phyloP scores from a whole-genome alignment of 1,140 invertebrate genomes.

The Scaptomyza hsui region DNA sequence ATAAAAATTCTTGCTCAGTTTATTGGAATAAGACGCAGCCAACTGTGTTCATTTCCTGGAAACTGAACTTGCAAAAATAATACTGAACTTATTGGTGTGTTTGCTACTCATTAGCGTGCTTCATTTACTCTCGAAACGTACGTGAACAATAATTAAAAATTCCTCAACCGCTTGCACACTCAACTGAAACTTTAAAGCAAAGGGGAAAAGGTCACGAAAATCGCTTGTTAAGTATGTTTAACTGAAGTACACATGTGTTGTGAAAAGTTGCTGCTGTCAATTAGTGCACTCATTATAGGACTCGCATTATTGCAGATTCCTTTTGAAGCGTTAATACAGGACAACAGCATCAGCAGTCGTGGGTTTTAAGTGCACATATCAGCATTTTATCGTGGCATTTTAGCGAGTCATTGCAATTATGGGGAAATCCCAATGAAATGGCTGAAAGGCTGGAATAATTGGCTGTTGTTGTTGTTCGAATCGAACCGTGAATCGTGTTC shows the following conservation, averaged over 20 bases:
- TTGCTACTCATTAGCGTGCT: no score
- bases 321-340: background rate
- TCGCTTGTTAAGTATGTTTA: no score
- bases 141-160: background rate
- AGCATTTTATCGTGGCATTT: background rate
- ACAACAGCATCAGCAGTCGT: background rate
- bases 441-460: slow-evolving; percentile 1
- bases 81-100: no score
- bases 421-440: background rate
- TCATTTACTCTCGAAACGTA: background rate
- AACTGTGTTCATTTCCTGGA: background rate
- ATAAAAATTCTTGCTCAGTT: no score
- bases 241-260: no score
- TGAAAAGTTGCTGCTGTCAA: no score
- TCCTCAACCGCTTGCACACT: no score
- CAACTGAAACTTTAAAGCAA: no score
- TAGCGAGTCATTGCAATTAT: background rate
- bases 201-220: no score
- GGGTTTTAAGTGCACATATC: background rate
- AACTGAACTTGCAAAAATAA: background rate
- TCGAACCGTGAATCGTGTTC: background rate
- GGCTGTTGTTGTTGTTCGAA: background rate
- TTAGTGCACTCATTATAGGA: no score
- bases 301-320: background rate
- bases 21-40: no score